Evolutionary conservation across 2,113 vertebrate genomes (phyloP).

Genomic region (Balaenoptera acutorostrata): DNA sequence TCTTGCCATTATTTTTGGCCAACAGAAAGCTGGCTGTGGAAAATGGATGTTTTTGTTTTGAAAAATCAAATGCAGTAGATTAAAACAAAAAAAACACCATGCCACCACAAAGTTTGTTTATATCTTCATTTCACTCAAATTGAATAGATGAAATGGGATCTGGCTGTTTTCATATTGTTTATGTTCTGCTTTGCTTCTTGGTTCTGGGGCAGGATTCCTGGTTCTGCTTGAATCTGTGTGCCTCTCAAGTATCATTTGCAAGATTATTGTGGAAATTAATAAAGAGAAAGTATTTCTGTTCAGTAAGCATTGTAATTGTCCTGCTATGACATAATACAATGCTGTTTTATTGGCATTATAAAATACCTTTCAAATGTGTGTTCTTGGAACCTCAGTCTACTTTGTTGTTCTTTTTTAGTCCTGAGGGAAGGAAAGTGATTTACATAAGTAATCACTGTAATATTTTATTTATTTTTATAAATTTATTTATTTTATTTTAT

Average conservation of each 20-base stretch:
- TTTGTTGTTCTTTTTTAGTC: background rate
- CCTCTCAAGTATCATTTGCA: slow-evolving; percentile 48
- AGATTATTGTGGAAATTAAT: slow-evolving; percentile 64
- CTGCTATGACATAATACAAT: background rate
- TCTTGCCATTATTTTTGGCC: slow-evolving; percentile 52
- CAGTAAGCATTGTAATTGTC: slow-evolving; percentile 24
- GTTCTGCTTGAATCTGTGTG: slow-evolving; percentile 56
- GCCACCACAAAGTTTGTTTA: slow-evolving; percentile 59
- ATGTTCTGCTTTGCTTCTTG: slow-evolving; percentile 65
- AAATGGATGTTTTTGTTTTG: slow-evolving; percentile 67
- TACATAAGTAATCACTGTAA: slow-evolving; percentile 18
- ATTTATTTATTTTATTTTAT: too few relatives aligned
- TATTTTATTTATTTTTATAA: too few relatives aligned
- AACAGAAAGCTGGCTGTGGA: slow-evolving; percentile 46
- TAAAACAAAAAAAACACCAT: background rate
- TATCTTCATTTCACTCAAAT: slow-evolving; percentile 63
- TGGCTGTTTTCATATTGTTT: slow-evolving; percentile 68
- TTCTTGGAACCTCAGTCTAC: background rate
- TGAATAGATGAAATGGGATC: slow-evolving; percentile 56
- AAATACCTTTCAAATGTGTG: background rate
- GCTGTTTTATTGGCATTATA: slow-evolving; percentile 8
- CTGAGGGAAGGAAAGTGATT: background rate
- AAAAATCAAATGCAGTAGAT: slow-evolving; percentile 68
- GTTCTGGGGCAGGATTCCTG: slow-evolving; percentile 45
- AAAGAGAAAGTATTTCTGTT: slow-evolving; percentile 45